Evolutionary conservation across 1,140 invertebrate genomes (phyloP), one percentile per base, ranked within the genome.

Genomic region (Plodia interpunctella): DNA sequence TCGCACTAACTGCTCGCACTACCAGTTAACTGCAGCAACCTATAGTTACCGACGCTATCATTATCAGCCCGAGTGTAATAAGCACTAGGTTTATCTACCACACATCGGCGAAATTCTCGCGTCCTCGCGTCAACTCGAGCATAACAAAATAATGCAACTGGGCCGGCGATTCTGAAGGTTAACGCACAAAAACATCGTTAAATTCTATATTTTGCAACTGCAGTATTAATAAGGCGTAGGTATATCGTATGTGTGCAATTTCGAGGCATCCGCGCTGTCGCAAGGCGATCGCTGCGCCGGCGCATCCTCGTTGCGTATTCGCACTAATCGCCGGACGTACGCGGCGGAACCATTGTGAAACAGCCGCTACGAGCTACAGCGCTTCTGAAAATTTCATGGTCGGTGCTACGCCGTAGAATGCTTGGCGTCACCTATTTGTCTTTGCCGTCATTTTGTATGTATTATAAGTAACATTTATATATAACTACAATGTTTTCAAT

Each of bases 251-350:
- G 66, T 58, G 73, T 76, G 80, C 80, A 84, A 88, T 74, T 74
- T 63, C 66, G 75, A 68, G 73, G 75, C 80, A 86, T 86, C 83
- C 82, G 81, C 78, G 79, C 73, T 88, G 80, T 82, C 85, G 85
- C 77, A 88, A 88, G 78, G 64, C 75, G 74, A 59, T 74, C 75
- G 70, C 65, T 66, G 38, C 68, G 66, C 62, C 62, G 55, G 80
- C 72, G 73, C 82, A 87, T 85, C 84, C 82, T 83, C 77, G 75
- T 83, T 83, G 83, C 81, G 84, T 72, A 78, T 65, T 73, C 15
- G 38, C 67, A 68, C 72, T 79, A 83, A 85, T 83, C 72, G 78
- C 83, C 84, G 84, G 85, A 88, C 73, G 80, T 80, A 58, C 75
- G 78, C 69, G 68, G 70, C 73, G 76, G 80, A 82, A 80, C 69